Evolutionary conservation across 2,888 invertebrate genomes (phyloP).

Genomic region (Andricus curvator): DNA sequence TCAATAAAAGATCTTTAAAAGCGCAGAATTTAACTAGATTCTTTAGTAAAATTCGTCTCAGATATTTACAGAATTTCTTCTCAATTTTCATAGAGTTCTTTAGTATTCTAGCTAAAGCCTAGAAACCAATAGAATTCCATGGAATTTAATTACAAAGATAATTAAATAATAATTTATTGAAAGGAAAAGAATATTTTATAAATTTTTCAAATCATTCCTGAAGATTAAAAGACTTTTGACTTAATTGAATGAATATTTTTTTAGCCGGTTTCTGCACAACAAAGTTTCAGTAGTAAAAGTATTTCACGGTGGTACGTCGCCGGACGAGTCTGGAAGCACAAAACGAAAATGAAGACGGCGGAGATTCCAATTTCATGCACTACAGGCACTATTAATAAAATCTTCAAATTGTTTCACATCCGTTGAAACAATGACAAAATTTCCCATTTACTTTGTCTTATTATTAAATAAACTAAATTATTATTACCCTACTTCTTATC

Average conservation of each 20-base stretch:
- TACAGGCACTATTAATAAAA: conserved; percentile 37
- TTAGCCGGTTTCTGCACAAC: conserved; percentile 8
- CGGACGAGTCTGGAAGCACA: conserved; percentile 33
- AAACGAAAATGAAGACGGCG: conserved; percentile 23
- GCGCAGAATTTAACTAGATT: too few species aligned
- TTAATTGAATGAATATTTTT: neutral
- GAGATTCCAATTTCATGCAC: conserved; percentile 40
- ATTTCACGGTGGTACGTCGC: conserved; percentile 26
- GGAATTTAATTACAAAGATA: too few species aligned
- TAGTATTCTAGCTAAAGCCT: too few species aligned
- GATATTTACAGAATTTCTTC: too few species aligned
- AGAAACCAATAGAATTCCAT: too few species aligned
- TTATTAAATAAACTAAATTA: neutral
- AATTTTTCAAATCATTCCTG: neutral
- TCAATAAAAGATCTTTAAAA: too few species aligned
- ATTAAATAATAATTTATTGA: neutral
- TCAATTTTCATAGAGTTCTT: too few species aligned
- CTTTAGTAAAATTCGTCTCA: too few species aligned
- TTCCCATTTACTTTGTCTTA: neutral
- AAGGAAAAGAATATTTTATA: neutral
- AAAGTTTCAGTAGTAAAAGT: conserved; percentile 37
- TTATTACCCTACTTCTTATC: neutral
- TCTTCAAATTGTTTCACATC: conserved; percentile 16
- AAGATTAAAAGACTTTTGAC: neutral
- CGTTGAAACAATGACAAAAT: neutral